These are phyloP conservation scores for Coluber constrictor DNA, from an alignment of 2,797 vertebrate genomes.

Conservation along the genomic window DNA sequence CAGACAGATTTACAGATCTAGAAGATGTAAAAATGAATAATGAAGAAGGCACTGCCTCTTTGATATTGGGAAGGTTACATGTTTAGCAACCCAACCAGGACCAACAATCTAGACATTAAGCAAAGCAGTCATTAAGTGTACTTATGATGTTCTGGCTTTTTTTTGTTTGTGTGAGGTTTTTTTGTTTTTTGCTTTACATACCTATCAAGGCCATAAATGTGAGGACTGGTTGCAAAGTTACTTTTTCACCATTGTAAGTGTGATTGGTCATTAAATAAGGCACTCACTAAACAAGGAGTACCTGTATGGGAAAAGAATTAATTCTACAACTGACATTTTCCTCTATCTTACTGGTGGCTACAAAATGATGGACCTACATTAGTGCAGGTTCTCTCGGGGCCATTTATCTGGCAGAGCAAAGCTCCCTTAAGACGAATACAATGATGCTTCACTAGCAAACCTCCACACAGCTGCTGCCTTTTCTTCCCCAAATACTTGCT, in stretches of 20 bases:
- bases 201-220: neutral
- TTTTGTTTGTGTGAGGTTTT: neutral
- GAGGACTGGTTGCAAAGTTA: neutral
- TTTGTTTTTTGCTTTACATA: neutral
- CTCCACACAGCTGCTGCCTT: neutral
- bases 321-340: neutral
- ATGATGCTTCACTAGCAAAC: neutral
- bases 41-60: too few species aligned
- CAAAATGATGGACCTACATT: neutral
- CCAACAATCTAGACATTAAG: neutral
- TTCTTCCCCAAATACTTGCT: neutral
- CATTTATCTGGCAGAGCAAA: conserved; percentile 10
- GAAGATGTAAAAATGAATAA: neutral
- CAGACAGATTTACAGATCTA: neutral
- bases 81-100: neutral
- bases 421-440: neutral
- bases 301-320: neutral
- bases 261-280: neutral
- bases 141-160: neutral
- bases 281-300: neutral
- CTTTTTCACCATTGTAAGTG: neutral
- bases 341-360: neutral
- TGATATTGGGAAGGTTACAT: neutral
- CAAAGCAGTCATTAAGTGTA: neutral
- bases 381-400: neutral